A percentile compares a stretch with the other conserved stretches of the same genome.
Evolutionary conservation across 2,113 vertebrate species (phyloP).

Genomic region (Zapornia atra): DNA sequence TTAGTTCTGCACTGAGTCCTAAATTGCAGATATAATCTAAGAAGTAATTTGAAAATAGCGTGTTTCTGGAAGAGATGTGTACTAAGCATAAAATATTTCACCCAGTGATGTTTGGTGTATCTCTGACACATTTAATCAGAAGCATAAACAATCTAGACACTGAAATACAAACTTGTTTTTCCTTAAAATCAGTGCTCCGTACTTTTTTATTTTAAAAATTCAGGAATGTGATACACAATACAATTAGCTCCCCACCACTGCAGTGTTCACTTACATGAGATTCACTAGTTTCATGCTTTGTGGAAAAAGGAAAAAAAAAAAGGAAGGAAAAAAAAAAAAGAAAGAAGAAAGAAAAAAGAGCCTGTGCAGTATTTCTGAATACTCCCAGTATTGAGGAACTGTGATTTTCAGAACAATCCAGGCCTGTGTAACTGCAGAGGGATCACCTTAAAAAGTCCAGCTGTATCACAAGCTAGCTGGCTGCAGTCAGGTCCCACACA

Average conservation of each 20-base stretch:
- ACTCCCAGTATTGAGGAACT: conserved; percentile 16
- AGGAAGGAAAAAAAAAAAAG: neutral
- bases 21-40: neutral
- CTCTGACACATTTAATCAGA: neutral
- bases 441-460: neutral
- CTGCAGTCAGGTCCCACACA: neutral
- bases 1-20: neutral
- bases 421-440: neutral
- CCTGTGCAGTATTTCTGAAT: conserved; percentile 28
- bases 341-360: neutral
- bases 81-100: neutral
- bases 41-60: neutral
- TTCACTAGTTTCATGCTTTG: conserved; percentile 20
- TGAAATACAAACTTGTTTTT: conserved; percentile 46
- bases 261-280: conserved; percentile 44
- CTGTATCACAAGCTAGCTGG: conserved; percentile 31
- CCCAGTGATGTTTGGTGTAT: neutral
- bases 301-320: neutral
- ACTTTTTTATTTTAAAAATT: conserved; percentile 52
- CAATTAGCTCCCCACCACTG: conserved; percentile 53
- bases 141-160: neutral
- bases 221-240: conserved; percentile 67
- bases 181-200: conserved; percentile 39
- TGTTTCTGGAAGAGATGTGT: neutral
- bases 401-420: conserved; percentile 14